phyloP scores from a whole-genome alignment of 2,888 invertebrate genomes.

The Troides aeacus region DNA sequence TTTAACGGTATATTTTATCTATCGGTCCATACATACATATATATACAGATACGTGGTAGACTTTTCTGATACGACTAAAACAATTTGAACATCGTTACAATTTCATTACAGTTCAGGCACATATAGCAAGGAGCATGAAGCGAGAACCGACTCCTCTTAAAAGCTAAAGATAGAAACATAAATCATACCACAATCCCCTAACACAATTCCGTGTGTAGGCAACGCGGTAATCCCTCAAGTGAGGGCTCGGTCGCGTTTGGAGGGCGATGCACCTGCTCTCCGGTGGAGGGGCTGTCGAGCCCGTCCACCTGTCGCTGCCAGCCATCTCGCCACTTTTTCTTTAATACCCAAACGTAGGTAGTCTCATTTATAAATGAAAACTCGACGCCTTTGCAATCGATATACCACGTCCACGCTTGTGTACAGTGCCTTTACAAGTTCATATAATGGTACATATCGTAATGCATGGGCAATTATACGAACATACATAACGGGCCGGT shows the following conservation, averaged over 20 bases:
- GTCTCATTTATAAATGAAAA: conserved; percentile 13
- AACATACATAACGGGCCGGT: too few relatives aligned
- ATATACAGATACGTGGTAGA: too few relatives aligned
- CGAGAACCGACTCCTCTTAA: too few relatives aligned
- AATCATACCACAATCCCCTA: conserved; percentile 9
- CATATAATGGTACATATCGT: too few relatives aligned
- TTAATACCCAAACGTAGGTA: conserved; percentile 9
- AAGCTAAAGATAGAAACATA: not conserved
- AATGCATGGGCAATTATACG: too few relatives aligned
- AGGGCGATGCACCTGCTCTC: conserved; percentile 31
- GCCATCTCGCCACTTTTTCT: conserved; percentile 2
- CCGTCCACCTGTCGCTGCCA: conserved; percentile 29
- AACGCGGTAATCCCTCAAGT: conserved; percentile 18
- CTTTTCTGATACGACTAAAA: too few relatives aligned
- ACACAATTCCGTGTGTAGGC: conserved; percentile 11
- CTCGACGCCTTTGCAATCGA: conserved; percentile 2
- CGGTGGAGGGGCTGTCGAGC: conserved; percentile 14
- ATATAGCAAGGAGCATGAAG: too few relatives aligned
- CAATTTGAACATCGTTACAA: too few relatives aligned
- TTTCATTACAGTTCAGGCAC: too few relatives aligned
- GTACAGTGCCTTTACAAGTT: not conserved
- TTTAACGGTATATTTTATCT: too few relatives aligned
- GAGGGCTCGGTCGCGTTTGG: conserved; percentile 2
- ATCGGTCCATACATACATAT: too few relatives aligned
- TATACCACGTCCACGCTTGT: not conserved